Evolutionary conservation across 2,888 invertebrate species (phyloP), one percentile per base, ranked within the genome.

Genomic region (Cylloceria caligata): DNA sequence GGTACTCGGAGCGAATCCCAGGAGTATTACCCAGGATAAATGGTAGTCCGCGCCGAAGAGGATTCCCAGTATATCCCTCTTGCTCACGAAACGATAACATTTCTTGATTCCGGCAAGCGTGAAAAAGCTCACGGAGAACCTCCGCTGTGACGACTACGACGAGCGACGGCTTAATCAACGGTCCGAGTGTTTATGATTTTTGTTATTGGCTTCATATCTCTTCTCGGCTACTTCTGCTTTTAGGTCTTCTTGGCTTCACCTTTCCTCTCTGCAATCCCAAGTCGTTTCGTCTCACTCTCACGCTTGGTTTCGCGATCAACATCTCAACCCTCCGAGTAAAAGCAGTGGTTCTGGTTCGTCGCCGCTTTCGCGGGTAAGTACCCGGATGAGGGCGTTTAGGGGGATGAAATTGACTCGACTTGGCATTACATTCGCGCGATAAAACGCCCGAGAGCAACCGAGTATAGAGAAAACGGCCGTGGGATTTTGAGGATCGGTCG

Each of bases 171-270:
- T 92, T 92, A 92, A 92, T 92, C 92, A 92, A 92, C 91, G 89
- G 88, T 91, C 90, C 91, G 89, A 91, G 92, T 92, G 92, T 92
- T 92, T 92, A 92, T 92, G 92, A 92, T 92, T 92, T 92, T 92
- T 92, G 90, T 92, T 92, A 92, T 92, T 92, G 92, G 90, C 86
- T 87, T 91, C 90, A 87, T 91, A 91, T 92, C 89, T 89, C 75
- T 19, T 65, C 79, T 80, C 69, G 62, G 49, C 47, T 64, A 47
- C 21, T 52, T 55, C 69, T 55, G 80, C 83, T 72, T 55, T 64
- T 57, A 69, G 60, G 64, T 21, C 57, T 13, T 34, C 34, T n/a
- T 9, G 55, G 55, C n/a, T 57, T 47, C 30, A 52, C 36, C 68
- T 60, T 62, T 52, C 16, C 67, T 62, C 67, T 45, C 62, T 34